Percentiles rank a stretch among this genome's conserved stretches.
Evolutionary conservation across 2,797 vertebrate species (phyloP).

Genomic region (Astyanax mexicanus): DNA sequence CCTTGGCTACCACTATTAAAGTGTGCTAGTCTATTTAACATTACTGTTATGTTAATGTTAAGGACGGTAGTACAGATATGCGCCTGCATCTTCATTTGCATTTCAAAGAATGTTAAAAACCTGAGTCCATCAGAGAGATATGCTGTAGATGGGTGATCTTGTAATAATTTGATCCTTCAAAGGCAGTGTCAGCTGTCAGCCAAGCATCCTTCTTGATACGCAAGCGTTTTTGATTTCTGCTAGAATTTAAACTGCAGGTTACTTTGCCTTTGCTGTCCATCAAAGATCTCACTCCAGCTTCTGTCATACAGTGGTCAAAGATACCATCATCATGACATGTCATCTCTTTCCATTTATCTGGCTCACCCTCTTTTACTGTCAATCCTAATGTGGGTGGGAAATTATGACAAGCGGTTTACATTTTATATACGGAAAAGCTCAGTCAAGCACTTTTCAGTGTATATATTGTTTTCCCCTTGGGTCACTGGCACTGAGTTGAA

Average conservation of each 20-base stretch:
- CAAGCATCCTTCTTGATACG: not conserved
- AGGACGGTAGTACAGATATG: too few species aligned
- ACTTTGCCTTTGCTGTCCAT: slow-evolving; percentile 34
- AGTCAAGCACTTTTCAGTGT: not conserved
- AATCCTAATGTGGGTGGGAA: not conserved
- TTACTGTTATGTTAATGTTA: too few species aligned
- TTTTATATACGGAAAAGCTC: not conserved
- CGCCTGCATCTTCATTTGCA: not conserved
- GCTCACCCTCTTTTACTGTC: not conserved
- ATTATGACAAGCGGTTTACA: not conserved
- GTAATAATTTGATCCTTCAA: slow-evolving; percentile 26
- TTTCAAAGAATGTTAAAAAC: not conserved
- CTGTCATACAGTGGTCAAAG: slow-evolving; percentile 28
- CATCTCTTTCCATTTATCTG: not conserved
- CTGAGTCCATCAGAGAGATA: not conserved
- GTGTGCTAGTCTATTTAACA: too few species aligned
- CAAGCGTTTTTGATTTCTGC: slow-evolving; percentile 16
- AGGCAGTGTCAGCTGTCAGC: slow-evolving; percentile 4
- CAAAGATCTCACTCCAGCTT: slow-evolving; percentile 15
- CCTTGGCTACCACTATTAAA: too few species aligned
- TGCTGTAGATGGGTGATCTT: not conserved
- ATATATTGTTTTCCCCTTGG: too few species aligned
- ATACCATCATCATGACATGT: slow-evolving; percentile 21
- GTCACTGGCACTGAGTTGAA: too few species aligned
- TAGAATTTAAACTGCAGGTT: slow-evolving; percentile 30